These are phyloP conservation scores for Gastrophysa polygoni DNA, from an alignment of 2,888 invertebrate species.

Conservation along the genomic window DNA sequence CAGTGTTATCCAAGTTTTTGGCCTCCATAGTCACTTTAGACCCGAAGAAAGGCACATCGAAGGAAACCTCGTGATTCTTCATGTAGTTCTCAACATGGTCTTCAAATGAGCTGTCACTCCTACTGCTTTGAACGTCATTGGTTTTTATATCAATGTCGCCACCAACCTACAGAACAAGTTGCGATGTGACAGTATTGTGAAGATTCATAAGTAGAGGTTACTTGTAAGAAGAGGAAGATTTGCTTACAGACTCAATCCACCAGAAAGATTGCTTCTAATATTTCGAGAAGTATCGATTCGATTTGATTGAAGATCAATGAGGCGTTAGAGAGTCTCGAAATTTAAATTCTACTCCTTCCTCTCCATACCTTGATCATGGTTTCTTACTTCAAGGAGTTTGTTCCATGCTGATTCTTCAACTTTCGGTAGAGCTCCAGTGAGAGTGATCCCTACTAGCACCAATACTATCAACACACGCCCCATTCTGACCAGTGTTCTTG, in stretches of 20 bases:
- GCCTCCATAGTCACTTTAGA: constrained; percentile 72
- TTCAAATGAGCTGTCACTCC: constrained; percentile 30
- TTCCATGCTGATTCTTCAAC: constrained; percentile 15
- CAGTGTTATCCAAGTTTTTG: constrained; percentile 75
- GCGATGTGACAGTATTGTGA: too few relatives aligned
- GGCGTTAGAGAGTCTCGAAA: too few relatives aligned
- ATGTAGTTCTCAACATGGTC: constrained; percentile 67
- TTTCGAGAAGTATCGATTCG: too few relatives aligned
- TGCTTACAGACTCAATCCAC: too few relatives aligned
- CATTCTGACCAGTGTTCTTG: constrained; percentile 9
- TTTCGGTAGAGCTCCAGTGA: constrained; percentile 17
- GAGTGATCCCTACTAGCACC: constrained; percentile 12
- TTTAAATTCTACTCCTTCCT: too few relatives aligned
- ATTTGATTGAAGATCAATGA: too few relatives aligned
- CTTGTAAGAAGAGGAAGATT: too few relatives aligned
- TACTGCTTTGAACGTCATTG: constrained; percentile 24
- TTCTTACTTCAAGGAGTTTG: constrained; percentile 22
- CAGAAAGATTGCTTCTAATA: too few relatives aligned
- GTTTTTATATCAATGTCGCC: constrained; percentile 34
- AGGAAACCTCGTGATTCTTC: constrained; percentile 76
- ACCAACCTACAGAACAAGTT: constrained; percentile 30
- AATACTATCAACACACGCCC: constrained; percentile 8
- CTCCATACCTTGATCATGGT: too few relatives aligned
- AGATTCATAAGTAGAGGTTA: too few relatives aligned
- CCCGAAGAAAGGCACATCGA: constrained; percentile 74